Percentiles rank a stretch among this genome's conserved stretches.
These are phyloP conservation scores for Rhinatrema bivittatum DNA, from an alignment of 2,797 vertebrate species.

Conservation along the genomic window DNA sequence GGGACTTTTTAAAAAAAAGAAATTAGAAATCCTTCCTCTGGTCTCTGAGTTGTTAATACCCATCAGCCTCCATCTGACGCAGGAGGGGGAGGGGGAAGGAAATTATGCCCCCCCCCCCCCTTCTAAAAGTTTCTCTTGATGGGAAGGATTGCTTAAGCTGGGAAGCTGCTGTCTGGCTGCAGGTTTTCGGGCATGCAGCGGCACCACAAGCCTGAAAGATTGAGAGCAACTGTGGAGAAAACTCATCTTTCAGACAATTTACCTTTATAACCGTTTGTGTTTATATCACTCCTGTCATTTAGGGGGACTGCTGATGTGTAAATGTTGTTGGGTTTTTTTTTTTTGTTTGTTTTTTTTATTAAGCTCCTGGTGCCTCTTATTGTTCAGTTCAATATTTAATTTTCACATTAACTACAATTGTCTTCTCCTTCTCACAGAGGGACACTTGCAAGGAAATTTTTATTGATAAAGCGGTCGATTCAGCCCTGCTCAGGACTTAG, in stretches of 20 bases:
- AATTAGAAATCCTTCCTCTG: too few species aligned
- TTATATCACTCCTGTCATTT: not conserved
- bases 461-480: too few species aligned
- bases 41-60: too few species aligned
- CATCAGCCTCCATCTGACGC: not conserved
- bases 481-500: too few species aligned
- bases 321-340: not conserved
- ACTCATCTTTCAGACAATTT: not conserved
- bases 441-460: not conserved
- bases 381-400: constrained; percentile 19
- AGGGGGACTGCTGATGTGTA: not conserved
- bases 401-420: constrained; percentile 9
- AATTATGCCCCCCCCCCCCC: too few species aligned
- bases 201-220: not conserved
- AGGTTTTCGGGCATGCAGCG: not conserved
- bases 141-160: too few species aligned
- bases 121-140: not conserved
- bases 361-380: constrained; percentile 5
- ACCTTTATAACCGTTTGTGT: not conserved
- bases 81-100: too few species aligned
- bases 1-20: too few species aligned
- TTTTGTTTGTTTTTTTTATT: not conserved
- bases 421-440: not conserved
- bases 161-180: not conserved
- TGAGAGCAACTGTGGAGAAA: too few species aligned